Evolutionary conservation across 2,888 invertebrate genomes (phyloP), one percentile per base, ranked within the genome.

Genomic region (Andrena bucephala): DNA sequence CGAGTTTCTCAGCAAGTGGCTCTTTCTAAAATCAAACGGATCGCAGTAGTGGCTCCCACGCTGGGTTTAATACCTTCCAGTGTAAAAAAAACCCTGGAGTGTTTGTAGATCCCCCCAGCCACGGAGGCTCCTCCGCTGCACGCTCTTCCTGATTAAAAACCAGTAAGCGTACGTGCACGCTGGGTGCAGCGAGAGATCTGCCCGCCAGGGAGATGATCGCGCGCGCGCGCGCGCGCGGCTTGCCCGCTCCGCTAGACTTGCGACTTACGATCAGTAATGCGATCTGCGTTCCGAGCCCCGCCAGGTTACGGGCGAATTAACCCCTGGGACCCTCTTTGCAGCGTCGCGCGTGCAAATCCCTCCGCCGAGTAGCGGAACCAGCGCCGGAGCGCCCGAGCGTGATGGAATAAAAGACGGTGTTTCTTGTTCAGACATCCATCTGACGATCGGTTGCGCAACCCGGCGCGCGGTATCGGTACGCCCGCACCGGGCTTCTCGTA

Each of bases 121-220:
- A 42, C 33, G 66, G 27, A 0, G 27, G 27, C 36, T 42, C 36
- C 73, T 31, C 31, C 31, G 10, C n/a, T 60, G 24, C 31, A 10
- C 52, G 62, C 63, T 69, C 48, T 36, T 48, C 50, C 42, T 73
- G 69, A 77, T 81, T 81, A 78, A 77, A 77, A 77, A 73, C 77
- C 77, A 77, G 42, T 52, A 48, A 65, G 54, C 67, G 67, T 59
- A 57, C 20, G 36, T n/a, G 16, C 59, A 63, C 29, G 67, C 54
- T 50, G 67, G 68, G 50, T 20, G 63, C 48, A 62, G 63, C 54
- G 63, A 36, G 63, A 48, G 50, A 70, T 65, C 57, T 54, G 65
- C 50, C 62, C 68, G 2, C 24, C 52, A 10, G 69, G 52, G 59
- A 62, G 62, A 67, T 33, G 68, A 50, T 54, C 54, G n/a, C 74